phyloP scores from a whole-genome alignment of 2,888 invertebrate species.

The Brachypalpus laphriformis region DNA sequence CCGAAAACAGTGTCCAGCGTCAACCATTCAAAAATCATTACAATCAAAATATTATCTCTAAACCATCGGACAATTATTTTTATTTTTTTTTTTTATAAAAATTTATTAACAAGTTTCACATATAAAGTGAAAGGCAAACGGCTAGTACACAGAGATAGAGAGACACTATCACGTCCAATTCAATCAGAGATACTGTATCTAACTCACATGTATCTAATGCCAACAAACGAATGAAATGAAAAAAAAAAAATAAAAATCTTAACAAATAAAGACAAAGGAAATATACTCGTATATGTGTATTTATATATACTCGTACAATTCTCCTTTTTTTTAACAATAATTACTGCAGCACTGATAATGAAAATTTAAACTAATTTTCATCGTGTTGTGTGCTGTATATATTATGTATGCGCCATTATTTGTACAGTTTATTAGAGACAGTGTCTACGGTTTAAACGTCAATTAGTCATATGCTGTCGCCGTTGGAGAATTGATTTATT shows the following conservation, averaged over 20 bases:
- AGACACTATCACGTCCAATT: slow-evolving; percentile 26
- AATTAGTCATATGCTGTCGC: slow-evolving; percentile 67
- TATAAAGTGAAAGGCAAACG: slow-evolving; percentile 10
- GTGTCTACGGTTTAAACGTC: slow-evolving; percentile 40
- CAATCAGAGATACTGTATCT: slow-evolving; percentile 39
- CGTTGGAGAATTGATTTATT: slow-evolving; percentile 63
- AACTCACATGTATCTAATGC: slow-evolving; percentile 2
- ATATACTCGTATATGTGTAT: background rate
- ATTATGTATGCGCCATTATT: slow-evolving; percentile 45
- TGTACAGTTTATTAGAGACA: slow-evolving; percentile 56
- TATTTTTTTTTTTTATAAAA: background rate
- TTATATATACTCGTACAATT: background rate
- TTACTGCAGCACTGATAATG: slow-evolving; percentile 44
- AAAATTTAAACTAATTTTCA: slow-evolving; percentile 37
- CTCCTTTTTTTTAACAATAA: background rate
- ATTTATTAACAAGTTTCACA: slow-evolving; percentile 7
- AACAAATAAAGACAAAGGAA: slow-evolving; percentile 4
- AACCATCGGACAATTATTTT: background rate
- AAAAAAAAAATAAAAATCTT: background rate
- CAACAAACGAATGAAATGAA: background rate
- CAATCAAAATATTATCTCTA: background rate
- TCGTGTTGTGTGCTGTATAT: slow-evolving; percentile 26
- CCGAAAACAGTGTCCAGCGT: background rate
- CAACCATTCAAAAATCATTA: background rate
- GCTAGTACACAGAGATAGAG: background rate